These are phyloP conservation scores for Parochlus steinenii DNA, from an alignment of 2,888 invertebrate genomes.

Conservation along the genomic window DNA sequence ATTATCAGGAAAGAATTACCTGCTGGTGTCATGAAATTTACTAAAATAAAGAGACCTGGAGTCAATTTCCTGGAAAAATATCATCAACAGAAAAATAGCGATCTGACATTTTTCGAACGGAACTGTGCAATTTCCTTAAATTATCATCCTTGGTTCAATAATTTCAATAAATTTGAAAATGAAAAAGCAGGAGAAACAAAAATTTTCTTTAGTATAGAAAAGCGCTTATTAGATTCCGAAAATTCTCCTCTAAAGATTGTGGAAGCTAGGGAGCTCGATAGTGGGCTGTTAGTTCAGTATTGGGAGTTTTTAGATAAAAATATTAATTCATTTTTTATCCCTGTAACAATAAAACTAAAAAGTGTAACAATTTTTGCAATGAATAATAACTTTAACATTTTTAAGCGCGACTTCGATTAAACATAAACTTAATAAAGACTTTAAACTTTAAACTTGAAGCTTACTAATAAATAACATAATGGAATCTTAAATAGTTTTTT, in stretches of 20 bases:
- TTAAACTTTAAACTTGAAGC: too few relatives aligned
- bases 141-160: conserved; percentile 26
- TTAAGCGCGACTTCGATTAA: conserved; percentile 5
- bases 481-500: too few relatives aligned
- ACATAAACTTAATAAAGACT: too few relatives aligned
- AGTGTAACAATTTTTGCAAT: conserved; percentile 12
- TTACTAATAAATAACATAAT: too few relatives aligned
- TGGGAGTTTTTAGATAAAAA: conserved; percentile 7
- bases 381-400: conserved; percentile 9
- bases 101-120: conserved; percentile 25
- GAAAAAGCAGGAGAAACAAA: neutral
- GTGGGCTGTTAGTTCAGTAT: conserved; percentile 18
- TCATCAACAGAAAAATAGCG: conserved; percentile 24
- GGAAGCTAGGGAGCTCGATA: conserved; percentile 23
- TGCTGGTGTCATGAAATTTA: conserved; percentile 19
- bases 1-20: neutral
- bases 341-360: neutral
- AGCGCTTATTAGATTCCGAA: conserved; percentile 4
- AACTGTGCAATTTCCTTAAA: conserved; percentile 26
- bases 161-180: conserved; percentile 5
- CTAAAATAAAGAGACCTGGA: conserved; percentile 20
- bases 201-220: conserved; percentile 1
- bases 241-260: conserved; percentile 19
- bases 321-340: conserved; percentile 11
- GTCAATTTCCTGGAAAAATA: conserved; percentile 24